Evolutionary conservation across 2,113 vertebrate genomes (phyloP).

Genomic region (Hydrolagus affinis): DNA sequence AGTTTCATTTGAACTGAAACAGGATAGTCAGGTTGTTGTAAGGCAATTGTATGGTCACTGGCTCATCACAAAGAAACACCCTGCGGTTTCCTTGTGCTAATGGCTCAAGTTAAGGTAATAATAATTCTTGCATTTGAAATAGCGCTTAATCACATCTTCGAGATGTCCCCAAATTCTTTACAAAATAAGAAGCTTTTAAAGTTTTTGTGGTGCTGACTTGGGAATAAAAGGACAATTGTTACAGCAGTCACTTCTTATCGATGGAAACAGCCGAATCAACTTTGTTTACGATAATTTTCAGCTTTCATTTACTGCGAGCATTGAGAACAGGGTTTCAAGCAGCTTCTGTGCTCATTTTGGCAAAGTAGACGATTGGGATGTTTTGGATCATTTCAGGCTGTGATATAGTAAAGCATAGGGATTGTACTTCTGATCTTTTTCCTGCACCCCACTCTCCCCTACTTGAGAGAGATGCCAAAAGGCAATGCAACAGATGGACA

Average conservation of each 20-base stretch:
- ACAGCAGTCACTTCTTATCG: neutral
- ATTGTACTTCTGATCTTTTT: neutral
- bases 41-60: too few relatives aligned
- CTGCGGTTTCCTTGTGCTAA: too few relatives aligned
- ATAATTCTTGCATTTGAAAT: too few relatives aligned
- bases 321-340: neutral
- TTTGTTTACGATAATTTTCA: neutral
- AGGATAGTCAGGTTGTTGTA: too few relatives aligned
- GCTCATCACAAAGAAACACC: too few relatives aligned
- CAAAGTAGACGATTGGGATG: neutral
- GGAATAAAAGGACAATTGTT: too few relatives aligned
- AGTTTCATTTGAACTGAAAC: too few relatives aligned
- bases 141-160: too few relatives aligned
- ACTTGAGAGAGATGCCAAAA: neutral
- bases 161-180: too few relatives aligned
- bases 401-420: neutral
- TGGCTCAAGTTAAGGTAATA: too few relatives aligned
- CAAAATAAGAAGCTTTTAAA: too few relatives aligned
- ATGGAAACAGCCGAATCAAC: neutral
- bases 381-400: constrained; percentile 10
- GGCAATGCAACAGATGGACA: neutral
- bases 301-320: neutral
- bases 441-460: neutral
- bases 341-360: neutral
- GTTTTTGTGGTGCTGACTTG: too few relatives aligned